These are phyloP conservation scores for Lasioglossum vierecki DNA, from an alignment of 2,888 invertebrate genomes.

Conservation along the genomic window DNA sequence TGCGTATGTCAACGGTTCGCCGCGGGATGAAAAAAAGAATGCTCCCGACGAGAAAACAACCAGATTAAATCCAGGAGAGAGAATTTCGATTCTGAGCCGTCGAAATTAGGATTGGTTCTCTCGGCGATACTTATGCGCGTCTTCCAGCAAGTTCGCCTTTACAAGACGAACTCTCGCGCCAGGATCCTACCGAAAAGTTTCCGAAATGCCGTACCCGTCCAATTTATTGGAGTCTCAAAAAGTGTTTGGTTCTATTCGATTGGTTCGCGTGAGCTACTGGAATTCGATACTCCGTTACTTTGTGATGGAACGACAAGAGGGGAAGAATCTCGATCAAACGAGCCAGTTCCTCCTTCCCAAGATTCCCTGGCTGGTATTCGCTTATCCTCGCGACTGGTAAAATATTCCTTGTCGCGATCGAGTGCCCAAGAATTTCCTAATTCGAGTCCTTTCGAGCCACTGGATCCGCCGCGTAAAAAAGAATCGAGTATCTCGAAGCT, in stretches of 20 bases:
- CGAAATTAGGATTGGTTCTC: conserved; percentile 69
- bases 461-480: not conserved
- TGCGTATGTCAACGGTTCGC: not conserved
- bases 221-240: conserved; percentile 53
- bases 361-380: conserved; percentile 64
- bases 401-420: conserved; percentile 45
- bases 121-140: conserved; percentile 55
- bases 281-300: conserved; percentile 67
- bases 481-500: not conserved
- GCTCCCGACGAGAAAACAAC: not conserved
- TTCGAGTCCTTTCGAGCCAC: conserved; percentile 31
- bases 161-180: not conserved
- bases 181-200: conserved; percentile 39
- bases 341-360: conserved; percentile 48
- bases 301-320: conserved; percentile 46
- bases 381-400: conserved; percentile 31
- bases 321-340: conserved; percentile 54
- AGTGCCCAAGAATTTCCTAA: conserved; percentile 59
- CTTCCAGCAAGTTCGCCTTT: not conserved
- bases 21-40: not conserved
- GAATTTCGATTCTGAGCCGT: conserved; percentile 56
- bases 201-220: conserved; percentile 38
- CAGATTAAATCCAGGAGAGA: not conserved
- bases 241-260: conserved; percentile 50
- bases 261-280: conserved; percentile 54